Conservation (phyloP, 2,797 vertebrate genomes). For the Balearica regulorum region DNA sequence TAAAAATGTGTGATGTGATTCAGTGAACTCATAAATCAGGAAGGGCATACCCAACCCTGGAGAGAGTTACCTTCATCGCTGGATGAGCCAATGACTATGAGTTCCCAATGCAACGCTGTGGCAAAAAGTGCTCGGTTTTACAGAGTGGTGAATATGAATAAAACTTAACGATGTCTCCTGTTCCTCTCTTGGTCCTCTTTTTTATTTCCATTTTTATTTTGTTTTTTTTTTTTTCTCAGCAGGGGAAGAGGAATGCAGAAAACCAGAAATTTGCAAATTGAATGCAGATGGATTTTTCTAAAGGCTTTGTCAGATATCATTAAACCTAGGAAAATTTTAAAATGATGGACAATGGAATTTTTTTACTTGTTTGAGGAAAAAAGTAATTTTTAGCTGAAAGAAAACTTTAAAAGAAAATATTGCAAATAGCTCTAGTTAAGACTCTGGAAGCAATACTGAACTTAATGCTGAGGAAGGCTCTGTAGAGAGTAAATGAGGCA, state of each 20-base stretch:
- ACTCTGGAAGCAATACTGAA: not conserved
- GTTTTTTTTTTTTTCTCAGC: not conserved
- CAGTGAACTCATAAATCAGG: not conserved
- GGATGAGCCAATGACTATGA: not conserved
- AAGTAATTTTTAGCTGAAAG: not conserved
- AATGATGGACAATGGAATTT: rapidly evolving
- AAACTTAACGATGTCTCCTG: not conserved
- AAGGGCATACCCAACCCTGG: not conserved
- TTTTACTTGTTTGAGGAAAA: not conserved
- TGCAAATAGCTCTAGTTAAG: not conserved
- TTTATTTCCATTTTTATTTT: not conserved
- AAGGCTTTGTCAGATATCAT: not conserved
- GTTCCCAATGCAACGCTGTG: not conserved
- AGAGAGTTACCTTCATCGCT: not conserved
- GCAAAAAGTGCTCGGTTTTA: not conserved
- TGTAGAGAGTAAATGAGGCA: slow-evolving; percentile 30
- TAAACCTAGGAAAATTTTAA: not conserved
- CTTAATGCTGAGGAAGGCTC: not conserved
- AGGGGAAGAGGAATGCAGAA: not conserved
- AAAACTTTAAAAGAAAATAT: slow-evolving; percentile 2
- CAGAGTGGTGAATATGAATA: not conserved
- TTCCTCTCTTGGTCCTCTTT: not conserved
- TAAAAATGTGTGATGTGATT: not conserved
- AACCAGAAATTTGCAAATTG: not conserved
- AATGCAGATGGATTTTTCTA: not conserved